Evolutionary conservation across 2,888 invertebrate genomes (phyloP).

Genomic region (Epinotia ramella): DNA sequence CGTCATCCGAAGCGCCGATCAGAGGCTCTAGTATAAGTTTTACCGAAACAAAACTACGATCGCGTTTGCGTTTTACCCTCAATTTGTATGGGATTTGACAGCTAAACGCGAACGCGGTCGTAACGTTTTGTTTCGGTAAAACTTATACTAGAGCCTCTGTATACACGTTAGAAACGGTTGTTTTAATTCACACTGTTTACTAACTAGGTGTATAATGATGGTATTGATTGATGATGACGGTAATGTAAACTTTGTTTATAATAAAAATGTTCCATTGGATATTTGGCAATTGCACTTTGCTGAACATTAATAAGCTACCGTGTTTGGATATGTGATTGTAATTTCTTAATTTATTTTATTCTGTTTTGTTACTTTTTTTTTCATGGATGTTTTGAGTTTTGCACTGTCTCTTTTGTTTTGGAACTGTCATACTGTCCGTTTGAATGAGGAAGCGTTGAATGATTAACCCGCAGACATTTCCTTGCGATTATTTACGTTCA

Average conservation of each 20-base stretch:
- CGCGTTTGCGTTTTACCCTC: too few species aligned
- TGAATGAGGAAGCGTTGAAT: slow-evolving; percentile 6
- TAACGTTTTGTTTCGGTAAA: too few species aligned
- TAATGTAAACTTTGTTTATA: slow-evolving; percentile 69
- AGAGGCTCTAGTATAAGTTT: too few species aligned
- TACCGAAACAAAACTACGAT: too few species aligned
- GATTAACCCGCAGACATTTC: slow-evolving; percentile 10
- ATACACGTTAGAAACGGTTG: not conserved
- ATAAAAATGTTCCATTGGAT: slow-evolving; percentile 70
- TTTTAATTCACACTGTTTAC: not conserved
- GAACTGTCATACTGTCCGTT: slow-evolving; percentile 50
- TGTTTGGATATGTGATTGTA: slow-evolving; percentile 71
- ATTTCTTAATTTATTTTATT: slow-evolving; percentile 53
- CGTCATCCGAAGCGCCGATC: not conserved
- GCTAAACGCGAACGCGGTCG: too few species aligned
- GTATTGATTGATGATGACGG: slow-evolving; percentile 1
- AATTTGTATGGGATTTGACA: too few species aligned
- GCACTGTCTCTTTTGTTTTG: slow-evolving; percentile 50
- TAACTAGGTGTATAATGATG: not conserved
- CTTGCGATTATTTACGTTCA: not conserved
- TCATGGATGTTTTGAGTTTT: slow-evolving; percentile 54
- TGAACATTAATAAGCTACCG: slow-evolving; percentile 73
- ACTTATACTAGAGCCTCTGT: too few species aligned
- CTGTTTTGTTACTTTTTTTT: slow-evolving; percentile 52
- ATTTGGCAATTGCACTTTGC: slow-evolving; percentile 78